phyloP scores from a whole-genome alignment of 2,797 vertebrate species.

The Myotis daubentonii region DNA sequence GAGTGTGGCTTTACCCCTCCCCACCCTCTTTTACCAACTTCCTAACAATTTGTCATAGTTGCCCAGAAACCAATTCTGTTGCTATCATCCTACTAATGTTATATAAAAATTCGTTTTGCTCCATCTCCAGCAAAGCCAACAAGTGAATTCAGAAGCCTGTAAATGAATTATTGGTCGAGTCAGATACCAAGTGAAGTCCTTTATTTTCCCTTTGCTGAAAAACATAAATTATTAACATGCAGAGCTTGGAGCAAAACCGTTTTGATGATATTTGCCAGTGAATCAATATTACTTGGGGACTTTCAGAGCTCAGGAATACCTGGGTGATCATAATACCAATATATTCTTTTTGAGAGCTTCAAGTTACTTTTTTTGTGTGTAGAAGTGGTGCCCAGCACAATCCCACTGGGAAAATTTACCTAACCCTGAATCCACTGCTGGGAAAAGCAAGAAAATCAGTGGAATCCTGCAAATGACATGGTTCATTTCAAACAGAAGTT shows the following conservation, averaged over 20 bases:
- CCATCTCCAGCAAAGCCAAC: not conserved
- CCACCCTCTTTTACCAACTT: not conserved
- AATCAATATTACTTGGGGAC: not conserved
- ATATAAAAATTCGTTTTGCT: not conserved
- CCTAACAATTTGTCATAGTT: not conserved
- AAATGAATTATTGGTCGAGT: not conserved
- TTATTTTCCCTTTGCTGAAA: slow-evolving; percentile 23
- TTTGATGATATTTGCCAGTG: not conserved
- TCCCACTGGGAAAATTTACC: not conserved
- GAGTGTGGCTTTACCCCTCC: not conserved
- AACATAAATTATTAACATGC: not conserved
- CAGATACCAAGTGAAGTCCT: not conserved
- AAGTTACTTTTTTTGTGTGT: not conserved
- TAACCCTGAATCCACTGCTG: not conserved
- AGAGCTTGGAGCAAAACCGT: not conserved
- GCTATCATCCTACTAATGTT: not conserved
- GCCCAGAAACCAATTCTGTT: not conserved
- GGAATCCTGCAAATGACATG: not conserved
- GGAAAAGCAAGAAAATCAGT: not conserved
- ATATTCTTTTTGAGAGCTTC: not conserved
- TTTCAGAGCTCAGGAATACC: not conserved
- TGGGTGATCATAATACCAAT: not conserved
- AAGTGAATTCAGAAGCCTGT: slow-evolving; percentile 10
- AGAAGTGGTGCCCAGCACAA: not conserved
- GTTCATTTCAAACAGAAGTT: not conserved